Conservation (phyloP, 1,140 invertebrate genomes). For the Drosophila watanabei region DNA sequence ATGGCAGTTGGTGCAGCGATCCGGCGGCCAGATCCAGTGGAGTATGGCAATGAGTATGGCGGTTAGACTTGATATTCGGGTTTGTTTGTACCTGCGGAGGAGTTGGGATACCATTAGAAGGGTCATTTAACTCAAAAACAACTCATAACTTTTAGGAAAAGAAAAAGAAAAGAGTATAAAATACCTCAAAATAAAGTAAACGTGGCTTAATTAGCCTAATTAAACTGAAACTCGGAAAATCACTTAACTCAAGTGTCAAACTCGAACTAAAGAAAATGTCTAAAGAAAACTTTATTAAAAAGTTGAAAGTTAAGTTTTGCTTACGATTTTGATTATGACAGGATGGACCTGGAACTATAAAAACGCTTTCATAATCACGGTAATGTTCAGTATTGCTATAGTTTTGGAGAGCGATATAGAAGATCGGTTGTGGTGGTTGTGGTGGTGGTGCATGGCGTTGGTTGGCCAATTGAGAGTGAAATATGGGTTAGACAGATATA, state of each 20-base stretch:
- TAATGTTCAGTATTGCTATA: conserved; percentile 87
- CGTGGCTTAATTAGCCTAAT: conserved; percentile 3
- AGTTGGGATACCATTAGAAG: not conserved
- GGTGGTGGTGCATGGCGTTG: conserved; percentile 36
- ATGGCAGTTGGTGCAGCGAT: conserved; percentile 87
- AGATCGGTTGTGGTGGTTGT: conserved; percentile 37
- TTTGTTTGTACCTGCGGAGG: conserved; percentile 93
- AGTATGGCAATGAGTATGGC: conserved; percentile 88
- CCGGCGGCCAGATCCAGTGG: conserved; percentile 90
- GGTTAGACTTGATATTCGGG: conserved; percentile 96
- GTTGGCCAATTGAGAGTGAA: conserved; percentile 58
- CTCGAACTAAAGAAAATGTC: conserved; percentile 12
- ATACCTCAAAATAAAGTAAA: conserved; percentile 32
- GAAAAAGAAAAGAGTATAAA: not conserved
- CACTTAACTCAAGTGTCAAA: conserved; percentile 22
- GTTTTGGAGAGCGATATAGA: conserved; percentile 26
- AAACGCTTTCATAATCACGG: conserved; percentile 91
- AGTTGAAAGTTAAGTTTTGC: conserved; percentile 55
- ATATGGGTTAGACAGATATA: conserved; percentile 49
- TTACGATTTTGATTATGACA: conserved; percentile 86
- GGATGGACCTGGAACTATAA: conserved; percentile 91
- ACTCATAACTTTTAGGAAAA: not conserved
- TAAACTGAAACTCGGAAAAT: conserved; percentile 20
- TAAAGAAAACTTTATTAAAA: conserved; percentile 28
- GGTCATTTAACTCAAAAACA: not conserved